Conservation (phyloP, 2,888 invertebrate genomes). For the Steinernema hermaphroditum region DNA sequence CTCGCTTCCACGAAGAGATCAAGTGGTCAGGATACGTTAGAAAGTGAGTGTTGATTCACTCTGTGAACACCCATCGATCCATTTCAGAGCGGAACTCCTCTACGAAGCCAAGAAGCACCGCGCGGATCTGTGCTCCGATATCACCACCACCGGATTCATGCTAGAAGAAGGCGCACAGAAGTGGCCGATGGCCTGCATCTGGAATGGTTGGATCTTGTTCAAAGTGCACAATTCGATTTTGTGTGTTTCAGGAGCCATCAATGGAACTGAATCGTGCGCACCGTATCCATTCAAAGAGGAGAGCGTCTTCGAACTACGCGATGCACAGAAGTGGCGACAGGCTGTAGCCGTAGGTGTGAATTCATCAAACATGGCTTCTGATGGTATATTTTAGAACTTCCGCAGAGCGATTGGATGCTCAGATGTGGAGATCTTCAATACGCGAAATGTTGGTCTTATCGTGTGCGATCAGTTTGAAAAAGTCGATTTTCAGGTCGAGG, state of each 20-base stretch:
- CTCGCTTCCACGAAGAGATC: too few relatives aligned
- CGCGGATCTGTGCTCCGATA: neutral
- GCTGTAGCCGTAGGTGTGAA: neutral
- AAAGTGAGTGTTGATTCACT: too few relatives aligned
- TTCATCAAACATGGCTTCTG: neutral
- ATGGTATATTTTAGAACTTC: neutral
- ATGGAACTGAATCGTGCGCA: neutral
- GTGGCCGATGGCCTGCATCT: conserved; percentile 6
- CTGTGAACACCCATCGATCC: too few relatives aligned
- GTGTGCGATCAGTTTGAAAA: too few relatives aligned
- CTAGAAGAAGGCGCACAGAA: neutral
- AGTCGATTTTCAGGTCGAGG: neutral
- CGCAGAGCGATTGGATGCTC: neutral
- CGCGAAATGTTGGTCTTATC: too few relatives aligned
- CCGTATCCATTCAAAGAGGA: neutral
- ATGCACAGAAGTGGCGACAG: neutral
- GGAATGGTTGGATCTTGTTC: neutral
- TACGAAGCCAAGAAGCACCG: neutral
- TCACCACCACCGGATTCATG: neutral
- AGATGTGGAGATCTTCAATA: too few relatives aligned
- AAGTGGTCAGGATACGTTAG: too few relatives aligned
- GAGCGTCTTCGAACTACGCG: neutral
- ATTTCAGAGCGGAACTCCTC: neutral
- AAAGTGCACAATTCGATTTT: neutral
- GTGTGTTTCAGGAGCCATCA: neutral